Evolutionary conservation across 2,113 vertebrate species (phyloP).

Genomic region (Alouatta palliata): DNA sequence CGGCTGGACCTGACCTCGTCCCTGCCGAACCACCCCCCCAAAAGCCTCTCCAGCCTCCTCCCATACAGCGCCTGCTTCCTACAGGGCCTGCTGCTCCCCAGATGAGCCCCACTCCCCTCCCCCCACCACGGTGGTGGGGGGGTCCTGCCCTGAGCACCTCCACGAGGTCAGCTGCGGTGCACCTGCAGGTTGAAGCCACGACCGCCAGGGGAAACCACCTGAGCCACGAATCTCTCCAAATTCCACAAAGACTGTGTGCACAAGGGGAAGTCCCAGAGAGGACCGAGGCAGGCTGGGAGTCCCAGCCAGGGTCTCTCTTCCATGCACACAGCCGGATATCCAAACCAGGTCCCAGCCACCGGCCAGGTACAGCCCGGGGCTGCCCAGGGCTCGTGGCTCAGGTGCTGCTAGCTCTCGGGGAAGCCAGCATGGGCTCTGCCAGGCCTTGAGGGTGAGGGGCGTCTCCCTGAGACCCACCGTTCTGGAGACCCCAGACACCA

Average conservation of each 20-base stretch:
- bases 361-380: neutral
- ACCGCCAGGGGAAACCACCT: neutral
- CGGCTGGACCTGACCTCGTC: neutral
- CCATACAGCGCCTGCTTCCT: neutral
- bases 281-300: fast-evolving
- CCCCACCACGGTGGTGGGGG: fast-evolving
- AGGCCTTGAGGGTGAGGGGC: no score
- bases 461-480: neutral
- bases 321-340: neutral
- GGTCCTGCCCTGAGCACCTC: no score
- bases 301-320: neutral
- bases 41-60: neutral
- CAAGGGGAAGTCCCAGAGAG: neutral
- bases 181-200: no score
- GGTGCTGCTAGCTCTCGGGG: neutral
- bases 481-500: neutral
- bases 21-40: no score
- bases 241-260: neutral
- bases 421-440: neutral
- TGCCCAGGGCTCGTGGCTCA: neutral
- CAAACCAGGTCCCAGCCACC: neutral
- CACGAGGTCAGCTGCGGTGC: fast-evolving
- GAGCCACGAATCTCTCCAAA: neutral
- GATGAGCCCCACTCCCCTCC: fast-evolving
- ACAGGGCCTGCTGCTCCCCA: neutral